Evolutionary conservation across 2,113 vertebrate species (phyloP), one percentile per base, ranked within the genome.

Genomic region (Microcebus jonahi): DNA sequence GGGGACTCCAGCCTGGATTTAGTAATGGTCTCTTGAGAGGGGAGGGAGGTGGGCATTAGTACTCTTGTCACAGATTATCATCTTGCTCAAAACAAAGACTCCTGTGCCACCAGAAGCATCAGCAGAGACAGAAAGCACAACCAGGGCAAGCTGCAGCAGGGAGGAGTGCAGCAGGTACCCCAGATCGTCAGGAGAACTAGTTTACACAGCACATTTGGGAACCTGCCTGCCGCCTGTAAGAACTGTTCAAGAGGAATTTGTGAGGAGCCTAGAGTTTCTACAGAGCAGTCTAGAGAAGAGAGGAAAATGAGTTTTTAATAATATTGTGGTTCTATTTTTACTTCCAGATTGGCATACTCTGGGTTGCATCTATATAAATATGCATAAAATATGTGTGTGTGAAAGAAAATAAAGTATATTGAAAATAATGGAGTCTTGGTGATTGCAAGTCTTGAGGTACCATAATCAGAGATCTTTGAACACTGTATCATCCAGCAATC

Each of bases 391-490:
- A 65, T 79, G 13, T 71, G 15, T 29, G 5, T 82, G 45, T 50
- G 48, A 61, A 5, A 59, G 21, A 73, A 76, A 27, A 82, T 15
- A 50, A 25, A 88, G 0, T 63, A 25, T 71, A n/a, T 65, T 63
- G 36, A 2, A 75, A 96, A 65, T 91, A 88, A 80, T 31, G 80
- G 9, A 80, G 53, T 73, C 29, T 48, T 75, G 57, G 5, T 73
- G 15, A 59, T n/a, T 67, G 36, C 90, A 67, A 45, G 18, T 39
- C 57, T 94, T 87, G 70, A 53, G 36, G 12, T n/a, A 34, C 10
- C 25, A 63, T 80, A 48, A 71, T 80, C 31, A 59, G 17, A 93
- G 73, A 75, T 71, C 59, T 79, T 90, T 91, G 57, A 93, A 39
- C 25, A 88, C 67, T 2, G 8, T 50, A 14, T 80, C 68, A 67